phyloP scores from a whole-genome alignment of 2,888 invertebrate genomes.

The Rhagium mordax region DNA sequence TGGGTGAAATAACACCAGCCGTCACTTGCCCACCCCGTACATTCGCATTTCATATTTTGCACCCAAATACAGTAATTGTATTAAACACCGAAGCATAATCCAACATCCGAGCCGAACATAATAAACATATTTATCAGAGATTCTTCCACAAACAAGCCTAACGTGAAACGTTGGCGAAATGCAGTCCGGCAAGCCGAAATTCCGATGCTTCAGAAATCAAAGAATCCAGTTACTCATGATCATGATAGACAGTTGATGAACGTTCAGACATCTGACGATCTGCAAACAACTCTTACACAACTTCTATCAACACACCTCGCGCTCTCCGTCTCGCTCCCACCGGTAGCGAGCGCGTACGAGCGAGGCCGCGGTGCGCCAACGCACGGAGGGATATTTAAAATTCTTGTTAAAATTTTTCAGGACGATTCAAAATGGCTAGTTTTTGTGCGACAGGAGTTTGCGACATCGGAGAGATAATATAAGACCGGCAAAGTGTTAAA shows the following conservation, averaged over 20 bases:
- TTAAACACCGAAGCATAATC: neutral
- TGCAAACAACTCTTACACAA: constrained; percentile 45
- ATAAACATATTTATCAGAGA: constrained; percentile 16
- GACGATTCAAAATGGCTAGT: constrained; percentile 53
- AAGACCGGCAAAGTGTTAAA: constrained; percentile 64
- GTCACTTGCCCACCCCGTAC: too few relatives aligned
- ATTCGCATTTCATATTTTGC: too few relatives aligned
- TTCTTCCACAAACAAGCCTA: constrained; percentile 32
- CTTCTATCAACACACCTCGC: constrained; percentile 36
- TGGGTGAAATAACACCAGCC: too few relatives aligned
- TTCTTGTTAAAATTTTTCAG: constrained; percentile 57
- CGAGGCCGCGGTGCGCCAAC: neutral
- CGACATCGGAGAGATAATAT: constrained; percentile 57
- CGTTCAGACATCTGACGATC: constrained; percentile 66
- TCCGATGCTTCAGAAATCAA: constrained; percentile 63
- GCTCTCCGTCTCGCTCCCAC: neutral
- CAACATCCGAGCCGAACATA: neutral
- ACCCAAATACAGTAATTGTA: neutral
- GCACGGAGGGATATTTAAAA: constrained; percentile 31
- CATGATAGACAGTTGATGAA: constrained; percentile 67
- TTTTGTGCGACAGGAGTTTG: constrained; percentile 49
- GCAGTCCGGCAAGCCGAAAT: constrained; percentile 59
- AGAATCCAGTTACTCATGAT: constrained; percentile 67
- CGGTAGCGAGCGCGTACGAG: neutral
- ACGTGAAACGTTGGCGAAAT: constrained; percentile 38